A percentile compares a stretch with the other conserved stretches of the same genome.
These are phyloP conservation scores for Alcis repandata DNA, from an alignment of 2,888 invertebrate species.

Conservation along the genomic window DNA sequence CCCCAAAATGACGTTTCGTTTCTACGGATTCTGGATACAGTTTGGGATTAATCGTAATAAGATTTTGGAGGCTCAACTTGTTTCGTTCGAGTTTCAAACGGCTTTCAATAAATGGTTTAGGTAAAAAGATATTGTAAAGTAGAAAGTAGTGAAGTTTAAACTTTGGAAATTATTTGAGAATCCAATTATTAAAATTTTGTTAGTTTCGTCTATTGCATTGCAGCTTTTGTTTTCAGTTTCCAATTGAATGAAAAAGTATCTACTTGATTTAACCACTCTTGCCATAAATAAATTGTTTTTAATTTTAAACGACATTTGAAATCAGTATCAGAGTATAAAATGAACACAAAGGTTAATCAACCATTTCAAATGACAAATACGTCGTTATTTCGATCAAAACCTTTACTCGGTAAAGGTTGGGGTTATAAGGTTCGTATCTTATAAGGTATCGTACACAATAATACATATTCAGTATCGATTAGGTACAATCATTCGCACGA, in stretches of 20 bases:
- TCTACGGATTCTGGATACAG: constrained; percentile 9
- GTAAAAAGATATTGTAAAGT: not conserved
- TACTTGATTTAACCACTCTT: no score
- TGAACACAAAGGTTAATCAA: not conserved
- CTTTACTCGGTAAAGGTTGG: no score
- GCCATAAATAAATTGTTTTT: no score
- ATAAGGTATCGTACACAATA: not conserved
- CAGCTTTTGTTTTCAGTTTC: no score
- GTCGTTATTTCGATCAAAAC: not conserved
- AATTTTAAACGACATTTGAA: no score
- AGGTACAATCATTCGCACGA: constrained; percentile 33
- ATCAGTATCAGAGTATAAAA: no score
- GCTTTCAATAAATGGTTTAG: constrained; percentile 1
- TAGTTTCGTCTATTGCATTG: no score
- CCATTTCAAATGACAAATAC: not conserved
- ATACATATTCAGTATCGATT: constrained; percentile 21
- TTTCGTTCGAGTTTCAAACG: not conserved
- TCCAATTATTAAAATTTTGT: no score
- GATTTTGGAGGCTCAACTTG: constrained; percentile 16
- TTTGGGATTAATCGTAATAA: constrained; percentile 23
- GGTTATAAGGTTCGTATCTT: not conserved
- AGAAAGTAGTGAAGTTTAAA: no score
- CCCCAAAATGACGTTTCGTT: constrained; percentile 15
- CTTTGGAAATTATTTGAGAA: no score
- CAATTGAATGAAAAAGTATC: no score